phyloP scores from a whole-genome alignment of 2,113 vertebrate genomes.

The Bothrops jararaca region DNA sequence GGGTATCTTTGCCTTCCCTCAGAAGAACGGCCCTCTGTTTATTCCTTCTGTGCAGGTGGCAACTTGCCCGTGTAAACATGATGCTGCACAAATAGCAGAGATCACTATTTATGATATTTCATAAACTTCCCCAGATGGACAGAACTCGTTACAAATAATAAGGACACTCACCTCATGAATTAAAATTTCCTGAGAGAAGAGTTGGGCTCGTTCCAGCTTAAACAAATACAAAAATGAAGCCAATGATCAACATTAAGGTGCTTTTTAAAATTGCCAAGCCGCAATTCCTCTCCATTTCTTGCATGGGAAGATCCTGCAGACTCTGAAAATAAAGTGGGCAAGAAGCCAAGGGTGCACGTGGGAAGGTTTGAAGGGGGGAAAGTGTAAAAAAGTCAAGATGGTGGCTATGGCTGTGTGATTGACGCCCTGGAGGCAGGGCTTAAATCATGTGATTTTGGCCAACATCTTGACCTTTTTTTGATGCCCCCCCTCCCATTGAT shows the following conservation, averaged over 20 bases:
- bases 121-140: slow-evolving; percentile 70
- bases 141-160: slow-evolving; percentile 64
- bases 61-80: slow-evolving; percentile 73
- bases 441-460: background rate
- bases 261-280: background rate
- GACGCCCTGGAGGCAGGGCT: background rate
- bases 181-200: slow-evolving; percentile 35
- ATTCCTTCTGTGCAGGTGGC: slow-evolving; percentile 69
- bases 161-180: slow-evolving; percentile 43
- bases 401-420: background rate
- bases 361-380: background rate
- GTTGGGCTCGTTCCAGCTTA: rapidly evolving
- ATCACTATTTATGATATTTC: slow-evolving; percentile 76
- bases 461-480: background rate
- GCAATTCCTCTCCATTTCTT: background rate
- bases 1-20: slow-evolving; percentile 63
- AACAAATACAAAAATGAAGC: background rate
- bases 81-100: slow-evolving; percentile 71
- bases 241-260: background rate
- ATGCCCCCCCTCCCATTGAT: background rate
- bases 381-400: background rate
- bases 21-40: slow-evolving; percentile 79
- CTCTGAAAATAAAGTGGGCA: background rate
- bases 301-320: background rate
- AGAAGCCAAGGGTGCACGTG: background rate